Conservation (phyloP, 2,888 invertebrate species). For the Habroteleia sp. region DNA sequence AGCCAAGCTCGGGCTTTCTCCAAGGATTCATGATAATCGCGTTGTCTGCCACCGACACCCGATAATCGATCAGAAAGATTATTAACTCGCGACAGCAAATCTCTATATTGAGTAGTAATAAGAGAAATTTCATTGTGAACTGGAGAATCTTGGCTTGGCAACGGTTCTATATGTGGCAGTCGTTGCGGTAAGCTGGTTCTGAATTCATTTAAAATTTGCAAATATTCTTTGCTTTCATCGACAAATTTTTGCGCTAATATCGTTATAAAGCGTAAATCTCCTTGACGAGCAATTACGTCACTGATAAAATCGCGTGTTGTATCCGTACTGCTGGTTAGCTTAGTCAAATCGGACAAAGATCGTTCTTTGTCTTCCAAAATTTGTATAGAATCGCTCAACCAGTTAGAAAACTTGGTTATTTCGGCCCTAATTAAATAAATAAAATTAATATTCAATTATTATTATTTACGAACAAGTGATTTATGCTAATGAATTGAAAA, state of each 20-base stretch:
- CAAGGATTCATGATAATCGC: slow-evolving; percentile 91
- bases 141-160: slow-evolving; percentile 86
- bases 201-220: slow-evolving; percentile 92
- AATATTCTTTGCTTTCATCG: slow-evolving; percentile 96
- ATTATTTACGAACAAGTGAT: no score
- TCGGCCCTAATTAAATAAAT: slow-evolving; percentile 84
- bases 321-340: slow-evolving; percentile 87
- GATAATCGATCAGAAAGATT: slow-evolving; percentile 90
- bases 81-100: slow-evolving; percentile 91
- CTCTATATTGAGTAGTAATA: slow-evolving; percentile 90
- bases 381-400: slow-evolving; percentile 91
- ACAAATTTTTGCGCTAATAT: slow-evolving; percentile 98
- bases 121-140: slow-evolving; percentile 90
- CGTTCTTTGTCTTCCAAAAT: slow-evolving; percentile 92
- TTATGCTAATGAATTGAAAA: no score
- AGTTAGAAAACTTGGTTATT: slow-evolving; percentile 89
- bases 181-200: slow-evolving; percentile 92
- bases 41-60: slow-evolving; percentile 88
- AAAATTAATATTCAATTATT: no score
- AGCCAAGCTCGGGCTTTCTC: slow-evolving; percentile 91
- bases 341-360: slow-evolving; percentile 88
- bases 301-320: slow-evolving; percentile 94
- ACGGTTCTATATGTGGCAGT: slow-evolving; percentile 88
- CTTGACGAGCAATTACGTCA: slow-evolving; percentile 97
- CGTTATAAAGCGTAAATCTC: slow-evolving; percentile 96